A percentile compares a stretch with the other conserved stretches of the same genome.
phyloP scores from a whole-genome alignment of 2,113 vertebrate genomes.

The Pionites leucogaster region DNA sequence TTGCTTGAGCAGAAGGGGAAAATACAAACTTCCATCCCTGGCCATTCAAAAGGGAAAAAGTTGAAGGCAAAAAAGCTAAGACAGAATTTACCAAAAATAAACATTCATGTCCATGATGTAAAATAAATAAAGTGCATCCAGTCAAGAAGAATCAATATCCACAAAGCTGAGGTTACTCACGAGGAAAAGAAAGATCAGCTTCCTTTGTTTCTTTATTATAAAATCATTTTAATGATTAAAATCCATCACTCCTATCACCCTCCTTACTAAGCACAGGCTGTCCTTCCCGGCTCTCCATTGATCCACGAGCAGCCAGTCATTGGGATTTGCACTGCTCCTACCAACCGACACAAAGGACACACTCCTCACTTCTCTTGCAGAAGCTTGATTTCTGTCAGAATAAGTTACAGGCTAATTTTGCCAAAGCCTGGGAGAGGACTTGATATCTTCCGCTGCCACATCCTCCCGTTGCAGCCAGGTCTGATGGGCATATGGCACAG shows the following conservation, averaged over 20 bases:
- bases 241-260: constrained; percentile 15
- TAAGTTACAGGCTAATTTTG: constrained; percentile 50
- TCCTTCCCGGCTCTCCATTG: constrained; percentile 7
- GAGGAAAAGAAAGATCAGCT: background rate
- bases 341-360: background rate
- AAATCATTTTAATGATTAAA: constrained; percentile 68
- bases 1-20: background rate
- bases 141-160: constrained; percentile 19
- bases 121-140: constrained; percentile 3
- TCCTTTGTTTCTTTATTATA: constrained; percentile 66
- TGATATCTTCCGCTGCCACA: background rate
- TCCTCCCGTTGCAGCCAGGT: background rate
- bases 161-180: constrained; percentile 23
- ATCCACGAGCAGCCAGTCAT: background rate
- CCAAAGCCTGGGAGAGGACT: background rate
- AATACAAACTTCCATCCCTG: background rate
- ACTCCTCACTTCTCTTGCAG: constrained; percentile 7
- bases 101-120: background rate
- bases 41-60: background rate
- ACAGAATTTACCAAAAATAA: background rate
- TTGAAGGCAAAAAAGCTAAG: background rate
- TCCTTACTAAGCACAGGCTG: background rate
- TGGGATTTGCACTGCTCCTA: background rate
- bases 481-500: rapidly evolving
- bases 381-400: constrained; percentile 20